Evolutionary conservation across 1,140 invertebrate species (phyloP), one percentile per base, ranked within the genome.

Genomic region (Zelostemma sp.): DNA sequence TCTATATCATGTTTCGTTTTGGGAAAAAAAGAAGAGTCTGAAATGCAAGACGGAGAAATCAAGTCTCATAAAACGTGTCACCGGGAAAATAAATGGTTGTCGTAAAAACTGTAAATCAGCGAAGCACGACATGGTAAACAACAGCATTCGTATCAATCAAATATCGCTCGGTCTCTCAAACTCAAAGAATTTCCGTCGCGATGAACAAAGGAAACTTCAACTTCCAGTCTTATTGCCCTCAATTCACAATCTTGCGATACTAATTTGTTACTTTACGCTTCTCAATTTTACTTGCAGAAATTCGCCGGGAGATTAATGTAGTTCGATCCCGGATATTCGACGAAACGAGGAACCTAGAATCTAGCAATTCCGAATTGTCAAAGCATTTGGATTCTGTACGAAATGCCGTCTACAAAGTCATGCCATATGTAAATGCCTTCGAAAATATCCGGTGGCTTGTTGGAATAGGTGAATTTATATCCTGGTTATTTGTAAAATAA

Each of bases 371-470:
- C 1, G 81, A 86, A 46, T 33, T 86, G 2, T 63, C 76, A 8
- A 80, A 79, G 56, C 82, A 83, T 49, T 40, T 87, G 17, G 79
- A 84, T 25, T 79, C 78, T 9, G 74, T 77, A 1, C 77, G 77
- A 14, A 76, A 50, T 15, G 56, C 81, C 1, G 48, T 72, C 5
- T 73, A 82, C 66, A 60, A 79, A 21, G 57, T 74, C 1, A 61
- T 81, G 14, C 80, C 82, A 15, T 79, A 80, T 50, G 33, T 86
- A 6, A 67, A 70, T 8, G 21, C 61, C 6, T 78, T 85, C 47
- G 86, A 87, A 17, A 62, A 82, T 35, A 75, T 70, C 41, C 74
- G 85, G 38, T 87, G 86, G 85, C 65, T 81, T 3, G 60, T 82
- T 21, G 80, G 84, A 35, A 57, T 83, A 5, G 81, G 86, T 86